Evolutionary conservation across 2,888 invertebrate species (phyloP), one percentile per base, ranked within the genome.

Genomic region (Spialia ferax): DNA sequence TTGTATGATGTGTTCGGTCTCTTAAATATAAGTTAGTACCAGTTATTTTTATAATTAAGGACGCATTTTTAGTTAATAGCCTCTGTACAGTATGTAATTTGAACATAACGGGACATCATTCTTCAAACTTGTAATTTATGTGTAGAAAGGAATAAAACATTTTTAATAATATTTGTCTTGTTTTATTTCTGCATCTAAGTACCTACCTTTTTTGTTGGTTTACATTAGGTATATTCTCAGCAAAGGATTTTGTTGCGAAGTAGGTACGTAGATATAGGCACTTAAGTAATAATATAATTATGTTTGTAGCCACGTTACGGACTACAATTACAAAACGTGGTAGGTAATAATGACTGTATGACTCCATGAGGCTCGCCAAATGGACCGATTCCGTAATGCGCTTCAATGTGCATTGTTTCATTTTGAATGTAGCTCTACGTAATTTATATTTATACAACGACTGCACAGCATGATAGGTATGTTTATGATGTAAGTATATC

Each of bases 51-150:
- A 70, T 72, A 71, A 71, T 74, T 75, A 75, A 75, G 70, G 69
- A 71, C 72, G 79, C 77, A 79, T 79, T 79, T 79, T 78, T 79
- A 79, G 75, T 79, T 76, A 38, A 71, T 74, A 75, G 72, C 54
- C 68, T 69, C 65, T 77, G 78, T 78, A 79, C 77, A 65, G 65
- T 73, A 75, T 75, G 73, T 75, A 71, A 75, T 72, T 74, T 73
- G 65, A 74, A 73, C 69, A 73, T 72, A 61, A 64, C 56, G 71
- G 75, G 72, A 73, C 69, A 76, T 76, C 72, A 76, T 76, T 74
- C 69, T 76, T 73, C 74, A 71, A 75, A 72, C 71, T 73, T 79
- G 76, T 77, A 78, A 77, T 77, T 79, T 75, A 78, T 77, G 70
- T 74, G 77, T 78, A 78, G 77, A 73, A 69, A 67, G 72, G 68